A percentile compares a stretch with the other conserved stretches of the same genome.
These are phyloP conservation scores for Orius laevigatus DNA, from an alignment of 1,140 invertebrate species.

Conservation along the genomic window DNA sequence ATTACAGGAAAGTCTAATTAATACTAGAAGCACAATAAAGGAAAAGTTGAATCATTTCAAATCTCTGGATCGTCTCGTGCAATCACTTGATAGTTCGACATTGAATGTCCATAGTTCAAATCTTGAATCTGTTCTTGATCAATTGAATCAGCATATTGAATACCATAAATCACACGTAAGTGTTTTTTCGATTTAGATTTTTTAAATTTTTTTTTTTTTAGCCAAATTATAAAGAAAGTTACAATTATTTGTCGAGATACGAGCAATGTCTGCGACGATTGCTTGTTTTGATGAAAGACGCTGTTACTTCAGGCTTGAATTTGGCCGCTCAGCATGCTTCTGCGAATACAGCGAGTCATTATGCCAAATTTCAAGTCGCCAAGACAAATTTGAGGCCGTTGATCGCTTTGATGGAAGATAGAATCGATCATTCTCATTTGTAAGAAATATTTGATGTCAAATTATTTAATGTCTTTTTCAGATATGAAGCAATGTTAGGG, in stretches of 20 bases:
- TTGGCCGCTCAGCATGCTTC: slow-evolving; percentile 52
- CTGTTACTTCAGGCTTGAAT: slow-evolving; percentile 51
- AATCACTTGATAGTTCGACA: slow-evolving; percentile 60
- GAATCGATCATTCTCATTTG: slow-evolving; percentile 14
- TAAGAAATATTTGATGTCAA: slow-evolving; percentile 13
- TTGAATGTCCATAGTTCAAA: slow-evolving; percentile 66
- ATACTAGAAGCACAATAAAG: slow-evolving; percentile 60
- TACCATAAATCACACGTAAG: slow-evolving; percentile 72
- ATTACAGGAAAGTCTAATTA: slow-evolving; percentile 50
- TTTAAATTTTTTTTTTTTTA: slow-evolving; percentile 1
- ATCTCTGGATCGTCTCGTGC: slow-evolving; percentile 62
- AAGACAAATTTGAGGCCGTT: slow-evolving; percentile 16
- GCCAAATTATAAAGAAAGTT: slow-evolving; percentile 44
- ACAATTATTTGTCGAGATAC: slow-evolving; percentile 53
- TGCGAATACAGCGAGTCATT: slow-evolving; percentile 17
- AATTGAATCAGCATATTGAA: slow-evolving; percentile 72
- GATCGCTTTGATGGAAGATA: slow-evolving; percentile 16
- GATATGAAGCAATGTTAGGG: slow-evolving; percentile 56
- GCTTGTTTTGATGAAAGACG: slow-evolving; percentile 58
- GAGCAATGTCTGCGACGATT: slow-evolving; percentile 63
- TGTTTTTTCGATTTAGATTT: slow-evolving; percentile 19
- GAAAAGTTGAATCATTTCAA: slow-evolving; percentile 70
- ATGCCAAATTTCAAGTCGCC: slow-evolving; percentile 19
- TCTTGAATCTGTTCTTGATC: slow-evolving; percentile 62
- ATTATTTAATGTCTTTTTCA: slow-evolving; percentile 21